A percentile compares a stretch with the other conserved stretches of the same genome.
Evolutionary conservation across 2,888 invertebrate species (phyloP).

Genomic region (Augochlorella aurata): DNA sequence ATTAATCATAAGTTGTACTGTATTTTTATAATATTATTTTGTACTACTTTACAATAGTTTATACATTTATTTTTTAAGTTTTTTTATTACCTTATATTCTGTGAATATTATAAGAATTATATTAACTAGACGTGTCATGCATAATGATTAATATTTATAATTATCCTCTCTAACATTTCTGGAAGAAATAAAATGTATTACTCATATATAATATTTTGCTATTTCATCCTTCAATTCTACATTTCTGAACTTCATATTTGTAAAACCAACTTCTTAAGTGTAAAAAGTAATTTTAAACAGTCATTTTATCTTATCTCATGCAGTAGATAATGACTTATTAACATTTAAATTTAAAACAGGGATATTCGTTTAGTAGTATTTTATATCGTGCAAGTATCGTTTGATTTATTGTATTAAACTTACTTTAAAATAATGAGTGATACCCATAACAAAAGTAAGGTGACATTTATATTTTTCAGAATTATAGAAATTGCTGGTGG

Average conservation of each 20-base stretch:
- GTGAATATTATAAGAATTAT: not conserved
- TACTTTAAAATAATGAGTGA: not conserved
- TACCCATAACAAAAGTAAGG: not conserved
- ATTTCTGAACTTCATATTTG: not conserved
- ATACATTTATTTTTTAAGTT: not conserved
- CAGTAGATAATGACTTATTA: slow-evolving; percentile 7
- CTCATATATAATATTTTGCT: not conserved
- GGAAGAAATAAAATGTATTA: not conserved
- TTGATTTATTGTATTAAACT: not conserved
- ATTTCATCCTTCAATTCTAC: not conserved
- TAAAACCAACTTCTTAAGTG: not conserved
- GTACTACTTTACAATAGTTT: not conserved
- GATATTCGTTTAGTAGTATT: not conserved
- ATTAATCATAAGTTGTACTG: not conserved
- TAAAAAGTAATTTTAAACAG: not conserved
- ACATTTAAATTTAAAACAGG: not conserved
- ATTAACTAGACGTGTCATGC: not conserved
- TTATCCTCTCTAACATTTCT: not conserved
- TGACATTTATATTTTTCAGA: slow-evolving; percentile 75
- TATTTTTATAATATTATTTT: not conserved
- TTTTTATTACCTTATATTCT: not conserved
- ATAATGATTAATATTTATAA: slow-evolving; percentile 2
- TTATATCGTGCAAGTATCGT: not conserved
- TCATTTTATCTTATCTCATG: not conserved
- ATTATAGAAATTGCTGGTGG: slow-evolving; percentile 92